phyloP scores from a whole-genome alignment of 2,797 vertebrate genomes.

The Lepilemur septentrionalis region DNA sequence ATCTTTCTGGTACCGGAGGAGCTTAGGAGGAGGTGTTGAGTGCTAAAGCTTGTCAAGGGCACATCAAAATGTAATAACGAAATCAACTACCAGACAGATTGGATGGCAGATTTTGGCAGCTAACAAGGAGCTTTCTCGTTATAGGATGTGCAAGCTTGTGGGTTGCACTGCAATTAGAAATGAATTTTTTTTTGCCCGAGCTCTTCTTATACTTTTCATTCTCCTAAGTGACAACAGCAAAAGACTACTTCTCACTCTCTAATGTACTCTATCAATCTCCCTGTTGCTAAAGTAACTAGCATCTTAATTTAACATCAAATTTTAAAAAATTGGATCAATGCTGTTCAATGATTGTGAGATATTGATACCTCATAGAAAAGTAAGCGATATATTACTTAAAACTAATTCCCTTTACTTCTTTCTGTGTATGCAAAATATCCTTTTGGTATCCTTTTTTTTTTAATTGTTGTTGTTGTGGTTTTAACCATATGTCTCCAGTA shows the following conservation, averaged over 20 bases:
- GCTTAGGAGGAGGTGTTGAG: constrained; percentile 64
- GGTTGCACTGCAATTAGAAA: constrained; percentile 75
- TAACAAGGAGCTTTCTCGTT: constrained; percentile 77
- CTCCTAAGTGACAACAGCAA: constrained; percentile 62
- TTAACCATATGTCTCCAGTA: constrained; percentile 76
- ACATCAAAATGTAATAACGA: constrained; percentile 75
- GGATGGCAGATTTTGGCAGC: constrained; percentile 79
- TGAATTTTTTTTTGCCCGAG: constrained; percentile 53
- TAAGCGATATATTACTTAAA: constrained; percentile 68
- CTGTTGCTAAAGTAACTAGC: constrained; percentile 57
- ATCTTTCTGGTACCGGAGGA: constrained; percentile 66
- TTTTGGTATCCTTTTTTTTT: constrained; percentile 53
- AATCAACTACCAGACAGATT: constrained; percentile 76
- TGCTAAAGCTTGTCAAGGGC: constrained; percentile 78
- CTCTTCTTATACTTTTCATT: constrained; percentile 60
- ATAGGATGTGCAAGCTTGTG: constrained; percentile 72
- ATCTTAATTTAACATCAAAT: constrained; percentile 50
- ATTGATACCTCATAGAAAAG: constrained; percentile 52
- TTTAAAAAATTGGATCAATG: constrained; percentile 44
- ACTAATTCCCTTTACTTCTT: constrained; percentile 58
- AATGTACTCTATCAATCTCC: constrained; percentile 52
- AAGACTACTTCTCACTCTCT: constrained; percentile 55
- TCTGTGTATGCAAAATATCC: constrained; percentile 65
- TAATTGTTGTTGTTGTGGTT: constrained; percentile 61
- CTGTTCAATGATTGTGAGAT: constrained; percentile 47